A percentile compares a stretch with the other conserved stretches of the same genome.
These are phyloP conservation scores for Gephyroberyx darwinii DNA, from an alignment of 2,797 vertebrate genomes.

Conservation along the genomic window DNA sequence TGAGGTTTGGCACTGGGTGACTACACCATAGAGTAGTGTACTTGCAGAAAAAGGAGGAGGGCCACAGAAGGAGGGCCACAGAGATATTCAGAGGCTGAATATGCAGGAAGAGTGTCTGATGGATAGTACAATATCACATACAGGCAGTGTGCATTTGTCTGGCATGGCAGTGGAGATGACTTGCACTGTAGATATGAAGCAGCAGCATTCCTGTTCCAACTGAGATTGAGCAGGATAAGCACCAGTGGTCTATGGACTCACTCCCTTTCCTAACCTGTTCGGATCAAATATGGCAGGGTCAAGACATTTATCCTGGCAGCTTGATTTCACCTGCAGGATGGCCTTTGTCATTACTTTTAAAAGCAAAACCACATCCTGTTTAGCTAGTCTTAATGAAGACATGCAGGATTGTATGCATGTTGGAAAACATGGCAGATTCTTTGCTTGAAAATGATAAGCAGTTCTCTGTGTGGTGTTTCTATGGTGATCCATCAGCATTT, in stretches of 20 bases:
- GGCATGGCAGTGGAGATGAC: slow-evolving; percentile 60
- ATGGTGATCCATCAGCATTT: slow-evolving; percentile 22
- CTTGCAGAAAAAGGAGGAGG: slow-evolving; percentile 23
- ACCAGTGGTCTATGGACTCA: slow-evolving; percentile 44
- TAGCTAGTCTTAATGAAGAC: slow-evolving; percentile 37
- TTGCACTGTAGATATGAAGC: slow-evolving; percentile 63
- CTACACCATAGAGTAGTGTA: slow-evolving; percentile 44
- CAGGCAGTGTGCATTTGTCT: slow-evolving; percentile 58
- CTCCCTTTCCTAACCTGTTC: slow-evolving; percentile 53
- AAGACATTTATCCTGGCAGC: slow-evolving; percentile 52
- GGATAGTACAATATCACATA: slow-evolving; percentile 35
- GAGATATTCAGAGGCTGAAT: slow-evolving; percentile 3
- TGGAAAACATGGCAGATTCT: slow-evolving; percentile 48
- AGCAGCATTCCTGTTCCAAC: slow-evolving; percentile 55
- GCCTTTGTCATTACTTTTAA: slow-evolving; percentile 48
- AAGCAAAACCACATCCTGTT: slow-evolving; percentile 37
- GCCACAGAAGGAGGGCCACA: slow-evolving; percentile 21
- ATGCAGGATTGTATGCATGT: slow-evolving; percentile 35
- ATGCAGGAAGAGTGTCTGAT: slow-evolving; percentile 28
- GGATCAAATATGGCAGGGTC: slow-evolving; percentile 44
- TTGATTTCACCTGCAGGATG: slow-evolving; percentile 45
- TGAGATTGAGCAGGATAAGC: slow-evolving; percentile 57
- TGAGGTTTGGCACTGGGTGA: slow-evolving; percentile 73
- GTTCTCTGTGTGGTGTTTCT: slow-evolving; percentile 31
- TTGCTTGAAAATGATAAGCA: slow-evolving; percentile 44